A percentile compares a stretch with the other conserved stretches of the same genome.
phyloP scores from a whole-genome alignment of 2,888 invertebrate genomes.

The Xylocampa areola region DNA sequence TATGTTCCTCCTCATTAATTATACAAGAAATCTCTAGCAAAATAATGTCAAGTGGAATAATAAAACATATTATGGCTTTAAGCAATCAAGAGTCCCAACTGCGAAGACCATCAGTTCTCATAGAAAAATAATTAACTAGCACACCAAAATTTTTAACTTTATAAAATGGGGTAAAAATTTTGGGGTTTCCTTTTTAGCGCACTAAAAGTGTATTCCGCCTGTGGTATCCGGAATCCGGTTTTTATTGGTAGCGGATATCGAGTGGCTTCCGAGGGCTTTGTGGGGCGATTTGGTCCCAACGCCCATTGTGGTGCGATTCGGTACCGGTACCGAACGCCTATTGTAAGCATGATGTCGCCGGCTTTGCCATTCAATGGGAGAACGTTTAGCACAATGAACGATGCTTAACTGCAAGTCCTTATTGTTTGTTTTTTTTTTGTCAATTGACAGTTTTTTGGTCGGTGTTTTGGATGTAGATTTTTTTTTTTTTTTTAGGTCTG shows the following conservation, averaged over 20 bases:
- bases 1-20: too few relatives aligned
- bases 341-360: constrained; percentile 77
- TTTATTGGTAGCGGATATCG: constrained; percentile 84
- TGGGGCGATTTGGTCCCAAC: constrained; percentile 72
- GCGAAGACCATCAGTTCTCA: too few relatives aligned
- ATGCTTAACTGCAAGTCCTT: constrained; percentile 52
- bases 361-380: constrained; percentile 66
- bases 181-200: constrained; percentile 68
- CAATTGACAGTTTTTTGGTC: constrained; percentile 36
- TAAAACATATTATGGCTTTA: too few relatives aligned
- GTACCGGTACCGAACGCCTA: constrained; percentile 72
- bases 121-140: too few relatives aligned
- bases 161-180: constrained; percentile 72
- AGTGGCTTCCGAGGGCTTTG: constrained; percentile 84
- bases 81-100: too few relatives aligned
- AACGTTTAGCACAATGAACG: constrained; percentile 56
- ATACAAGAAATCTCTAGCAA: too few relatives aligned
- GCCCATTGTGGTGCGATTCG: constrained; percentile 75
- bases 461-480: constrained; percentile 28
- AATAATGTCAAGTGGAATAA: too few relatives aligned
- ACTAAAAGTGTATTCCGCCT: constrained; percentile 56
- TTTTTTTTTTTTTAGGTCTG: constrained; percentile 4
- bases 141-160: constrained; percentile 69
- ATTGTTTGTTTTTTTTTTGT: constrained; percentile 55
- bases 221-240: constrained; percentile 83